Conservation (phyloP, 2,113 vertebrate genomes). For the Argyrosomus japonicus region DNA sequence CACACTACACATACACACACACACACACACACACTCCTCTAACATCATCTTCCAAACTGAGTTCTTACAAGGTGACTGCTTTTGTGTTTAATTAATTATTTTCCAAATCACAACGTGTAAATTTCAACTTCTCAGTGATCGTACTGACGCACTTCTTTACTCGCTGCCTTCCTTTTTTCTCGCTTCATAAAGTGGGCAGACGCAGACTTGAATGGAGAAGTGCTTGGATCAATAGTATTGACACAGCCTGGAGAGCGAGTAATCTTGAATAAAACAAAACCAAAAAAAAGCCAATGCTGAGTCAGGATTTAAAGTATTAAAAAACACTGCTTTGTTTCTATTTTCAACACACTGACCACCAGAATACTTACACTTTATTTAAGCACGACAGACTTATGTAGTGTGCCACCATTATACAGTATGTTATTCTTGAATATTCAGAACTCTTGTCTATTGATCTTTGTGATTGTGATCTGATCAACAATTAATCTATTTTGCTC, state of each 20-base stretch:
- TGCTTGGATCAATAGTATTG: conserved; percentile 50
- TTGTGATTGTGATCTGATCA: not conserved
- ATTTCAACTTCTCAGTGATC: not conserved
- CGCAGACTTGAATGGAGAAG: conserved; percentile 21
- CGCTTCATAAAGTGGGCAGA: conserved; percentile 28
- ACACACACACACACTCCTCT: conserved; percentile 1
- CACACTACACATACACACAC: conserved; percentile 25
- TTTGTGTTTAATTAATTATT: not conserved
- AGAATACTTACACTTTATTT: not conserved
- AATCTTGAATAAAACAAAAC: conserved; percentile 25
- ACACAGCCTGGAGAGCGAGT: conserved; percentile 30
- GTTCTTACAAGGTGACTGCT: not conserved
- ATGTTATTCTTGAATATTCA: not conserved
- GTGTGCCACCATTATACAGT: not conserved
- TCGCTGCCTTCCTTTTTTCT: not conserved
- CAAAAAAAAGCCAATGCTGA: conserved; percentile 18
- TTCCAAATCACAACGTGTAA: not conserved
- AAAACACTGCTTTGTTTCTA: not conserved
- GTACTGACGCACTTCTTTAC: not conserved
- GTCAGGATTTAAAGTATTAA: conserved; percentile 17
- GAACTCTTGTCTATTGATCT: not conserved
- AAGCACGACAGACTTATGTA: not conserved
- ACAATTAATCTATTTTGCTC: not conserved
- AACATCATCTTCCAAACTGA: conserved; percentile 14
- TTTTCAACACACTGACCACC: not conserved